Evolutionary conservation across 2,888 invertebrate species (phyloP).

Genomic region (Drosophila percnosoma): DNA sequence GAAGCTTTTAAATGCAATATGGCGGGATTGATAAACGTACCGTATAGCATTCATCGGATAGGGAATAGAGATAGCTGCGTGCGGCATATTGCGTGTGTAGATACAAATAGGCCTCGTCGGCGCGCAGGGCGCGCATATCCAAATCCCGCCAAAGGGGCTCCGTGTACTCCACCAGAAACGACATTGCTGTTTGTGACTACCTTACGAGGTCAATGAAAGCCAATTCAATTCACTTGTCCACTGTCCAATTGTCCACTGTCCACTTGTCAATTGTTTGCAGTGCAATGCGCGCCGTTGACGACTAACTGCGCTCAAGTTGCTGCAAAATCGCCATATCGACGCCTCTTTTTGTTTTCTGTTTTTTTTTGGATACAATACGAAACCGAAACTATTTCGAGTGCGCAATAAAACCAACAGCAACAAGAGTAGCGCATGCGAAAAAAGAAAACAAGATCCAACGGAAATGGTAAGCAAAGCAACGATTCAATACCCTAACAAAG

Average conservation of each 20-base stretch:
- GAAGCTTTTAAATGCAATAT: constrained; percentile 16
- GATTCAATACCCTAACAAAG: constrained; percentile 13
- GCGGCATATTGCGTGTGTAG: constrained; percentile 81
- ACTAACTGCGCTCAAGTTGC: constrained; percentile 58
- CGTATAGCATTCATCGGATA: constrained; percentile 89
- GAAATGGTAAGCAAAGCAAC: not conserved
- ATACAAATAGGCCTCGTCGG: constrained; percentile 89
- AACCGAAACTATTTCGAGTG: constrained; percentile 73
- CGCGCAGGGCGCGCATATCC: constrained; percentile 86
- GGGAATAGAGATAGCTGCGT: constrained; percentile 87
- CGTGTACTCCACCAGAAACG: constrained; percentile 87
- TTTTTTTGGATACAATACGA: constrained; percentile 50
- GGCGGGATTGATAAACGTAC: constrained; percentile 85
- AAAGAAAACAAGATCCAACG: constrained; percentile 11
- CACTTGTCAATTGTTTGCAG: constrained; percentile 25
- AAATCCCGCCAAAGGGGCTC: constrained; percentile 87
- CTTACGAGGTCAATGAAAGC: constrained; percentile 29
- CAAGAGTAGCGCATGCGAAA: constrained; percentile 16
- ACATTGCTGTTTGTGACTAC: constrained; percentile 71
- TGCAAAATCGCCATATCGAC: constrained; percentile 55
- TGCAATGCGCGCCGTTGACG: constrained; percentile 48
- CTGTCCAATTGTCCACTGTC: constrained; percentile 2
- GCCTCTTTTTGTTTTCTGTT: constrained; percentile 32
- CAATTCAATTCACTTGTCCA: constrained; percentile 10
- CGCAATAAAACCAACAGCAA: constrained; percentile 67